Base-by-base conservation (phyloP, 2,113 vertebrate genomes). In the Macheiramphus alcinus region DNA sequence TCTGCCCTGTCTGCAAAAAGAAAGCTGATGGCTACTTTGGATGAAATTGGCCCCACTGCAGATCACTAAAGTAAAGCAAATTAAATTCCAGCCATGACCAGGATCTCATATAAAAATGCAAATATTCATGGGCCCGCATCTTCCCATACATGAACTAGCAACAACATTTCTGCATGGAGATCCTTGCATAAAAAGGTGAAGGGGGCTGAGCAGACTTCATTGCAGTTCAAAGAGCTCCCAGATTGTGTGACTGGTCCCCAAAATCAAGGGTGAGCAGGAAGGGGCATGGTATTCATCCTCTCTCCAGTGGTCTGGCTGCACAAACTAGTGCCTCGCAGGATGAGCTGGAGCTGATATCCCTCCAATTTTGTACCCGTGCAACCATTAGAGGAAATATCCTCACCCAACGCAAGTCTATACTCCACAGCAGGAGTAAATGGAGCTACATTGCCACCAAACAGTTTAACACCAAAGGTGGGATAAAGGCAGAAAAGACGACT, bases 201-300 rank as follows among this genome's bases (percentile, higher is more conserved):
- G 13, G 20, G 0, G 9, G 26, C 19, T 32, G 4, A 80, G 5
- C 18, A 66, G 58, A 45, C 6, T 74, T 84, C 16, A 66, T 6
- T 66, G 59, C 13, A 38, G 29, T 40, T 63, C 50, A 89, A 65
- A 67, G 31, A 26, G 27, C 16, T n/a, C 16, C 15, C 40, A 80
- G 31, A 68, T 15, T 23, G 11, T 42, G 13, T 7, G 2, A 73
- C 9, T 26, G 4, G 20, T 70, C 26, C 16, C 22, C n/a, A 93
- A 16, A 91, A 70, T 9, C 4, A 6, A 43, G 22, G 14, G 0
- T 1, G 1, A 2, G 1, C 0, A 0, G 15, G 15, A 3, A 75
- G 22, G 3, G 2, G 3, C 16, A 53, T 5, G 15, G 17, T 7
- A 52, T 53, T 80, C 42, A 38, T 59, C 18, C 26, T 65, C 29